phyloP scores from a whole-genome alignment of 1,140 invertebrate species.

The Wasmannia auropunctata region DNA sequence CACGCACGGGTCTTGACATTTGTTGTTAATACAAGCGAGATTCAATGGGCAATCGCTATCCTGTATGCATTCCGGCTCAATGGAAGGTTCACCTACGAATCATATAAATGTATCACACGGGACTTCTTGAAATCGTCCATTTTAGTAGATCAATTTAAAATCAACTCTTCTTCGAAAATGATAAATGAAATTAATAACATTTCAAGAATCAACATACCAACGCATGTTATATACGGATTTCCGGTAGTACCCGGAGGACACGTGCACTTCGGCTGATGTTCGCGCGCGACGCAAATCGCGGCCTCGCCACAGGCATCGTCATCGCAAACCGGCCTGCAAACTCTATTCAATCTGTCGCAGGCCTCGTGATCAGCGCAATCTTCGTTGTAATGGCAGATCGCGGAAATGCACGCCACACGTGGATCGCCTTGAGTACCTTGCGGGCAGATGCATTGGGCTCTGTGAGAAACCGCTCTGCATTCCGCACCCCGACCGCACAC shows the following conservation, averaged over 20 bases:
- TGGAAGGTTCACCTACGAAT: conserved; percentile 63
- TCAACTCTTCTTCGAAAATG: conserved; percentile 10
- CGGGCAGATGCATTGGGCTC: conserved; percentile 93
- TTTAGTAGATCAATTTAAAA: background rate
- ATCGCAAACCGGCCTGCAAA: conserved; percentile 93
- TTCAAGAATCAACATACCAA: conserved; percentile 77
- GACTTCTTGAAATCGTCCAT: background rate
- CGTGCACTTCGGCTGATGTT: conserved; percentile 92
- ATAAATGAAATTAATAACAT: background rate
- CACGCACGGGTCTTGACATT: conserved; percentile 92
- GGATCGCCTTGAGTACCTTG: conserved; percentile 94
- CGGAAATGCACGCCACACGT: conserved; percentile 91
- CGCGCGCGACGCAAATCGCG: conserved; percentile 90
- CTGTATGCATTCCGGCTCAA: conserved; percentile 88
- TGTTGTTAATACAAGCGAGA: conserved; percentile 91
- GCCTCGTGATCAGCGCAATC: conserved; percentile 95
- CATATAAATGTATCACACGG: background rate
- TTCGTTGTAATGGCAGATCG: conserved; percentile 94
- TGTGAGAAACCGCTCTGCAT: conserved; percentile 91
- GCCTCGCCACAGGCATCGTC: conserved; percentile 91
- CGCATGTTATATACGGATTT: conserved; percentile 92
- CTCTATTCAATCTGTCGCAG: conserved; percentile 93
- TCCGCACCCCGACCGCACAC: conserved; percentile 92
- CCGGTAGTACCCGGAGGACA: conserved; percentile 91
- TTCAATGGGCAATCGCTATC: conserved; percentile 91